These are phyloP conservation scores for Miichthys miiuy DNA, from an alignment of 2,797 vertebrate species.

Conservation along the genomic window DNA sequence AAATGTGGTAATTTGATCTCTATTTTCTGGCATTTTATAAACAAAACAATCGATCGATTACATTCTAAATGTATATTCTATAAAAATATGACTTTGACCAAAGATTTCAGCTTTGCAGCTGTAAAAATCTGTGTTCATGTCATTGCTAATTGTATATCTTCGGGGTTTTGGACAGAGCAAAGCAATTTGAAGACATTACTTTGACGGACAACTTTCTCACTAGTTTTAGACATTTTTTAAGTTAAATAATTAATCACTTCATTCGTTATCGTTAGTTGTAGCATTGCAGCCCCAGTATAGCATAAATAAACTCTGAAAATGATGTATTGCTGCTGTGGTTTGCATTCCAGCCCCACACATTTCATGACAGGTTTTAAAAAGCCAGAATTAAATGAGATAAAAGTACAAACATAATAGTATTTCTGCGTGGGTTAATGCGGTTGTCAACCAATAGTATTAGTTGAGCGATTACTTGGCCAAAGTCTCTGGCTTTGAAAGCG, in stretches of 20 bases:
- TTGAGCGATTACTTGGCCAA: slow-evolving; percentile 58
- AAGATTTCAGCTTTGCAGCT: neutral
- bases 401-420: slow-evolving; percentile 3
- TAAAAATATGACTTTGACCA: too few relatives aligned
- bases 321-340: slow-evolving; percentile 9
- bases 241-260: neutral
- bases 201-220: neutral
- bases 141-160: neutral
- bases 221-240: neutral
- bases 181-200: neutral
- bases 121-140: neutral
- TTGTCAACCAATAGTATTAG: slow-evolving; percentile 47
- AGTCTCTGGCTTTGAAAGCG: slow-evolving; percentile 65
- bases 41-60: neutral
- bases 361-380: slow-evolving; percentile 1
- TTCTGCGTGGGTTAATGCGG: slow-evolving; percentile 27
- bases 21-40: neutral
- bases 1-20: too few relatives aligned
- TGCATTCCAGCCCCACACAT: neutral
- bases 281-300: neutral
- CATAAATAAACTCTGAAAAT: neutral
- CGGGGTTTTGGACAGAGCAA: neutral
- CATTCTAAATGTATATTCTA: too few relatives aligned
- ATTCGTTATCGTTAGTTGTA: neutral
- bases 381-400: slow-evolving; percentile 9